Evolutionary conservation across 2,113 vertebrate species (phyloP).

Genomic region (Chauna torquata): DNA sequence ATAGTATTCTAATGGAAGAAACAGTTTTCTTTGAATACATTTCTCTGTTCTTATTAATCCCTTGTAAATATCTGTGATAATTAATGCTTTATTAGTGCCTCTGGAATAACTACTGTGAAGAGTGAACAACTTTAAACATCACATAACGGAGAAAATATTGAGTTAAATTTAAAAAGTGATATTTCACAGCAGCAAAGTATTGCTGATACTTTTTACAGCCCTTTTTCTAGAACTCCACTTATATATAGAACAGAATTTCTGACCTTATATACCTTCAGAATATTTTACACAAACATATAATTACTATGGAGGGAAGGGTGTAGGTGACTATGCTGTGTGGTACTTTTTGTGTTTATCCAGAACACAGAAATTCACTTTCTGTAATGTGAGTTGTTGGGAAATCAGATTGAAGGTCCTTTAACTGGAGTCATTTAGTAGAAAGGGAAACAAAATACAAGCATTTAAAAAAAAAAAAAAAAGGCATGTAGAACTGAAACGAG

Average conservation of each 20-base stretch:
- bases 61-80: not conserved
- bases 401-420: not conserved
- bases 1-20: not conserved
- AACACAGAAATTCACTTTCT: not conserved
- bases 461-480: not conserved
- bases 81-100: not conserved
- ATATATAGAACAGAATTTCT: not conserved
- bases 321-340: not conserved
- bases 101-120: not conserved
- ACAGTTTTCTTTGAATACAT: not conserved
- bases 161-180: not conserved
- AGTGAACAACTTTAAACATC: not conserved
- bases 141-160: conserved; percentile 6
- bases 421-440: not conserved
- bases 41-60: not conserved
- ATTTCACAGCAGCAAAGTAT: not conserved
- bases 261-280: not conserved
- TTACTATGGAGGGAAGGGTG: not conserved
- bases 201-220: not conserved
- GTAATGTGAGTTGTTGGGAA: not conserved
- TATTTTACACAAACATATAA: not conserved
- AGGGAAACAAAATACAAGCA: not conserved
- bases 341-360: not conserved
- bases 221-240: conserved; percentile 1
- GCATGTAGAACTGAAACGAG: not conserved